Conservation (phyloP, 2,113 vertebrate species). For the Equus quagga region DNA sequence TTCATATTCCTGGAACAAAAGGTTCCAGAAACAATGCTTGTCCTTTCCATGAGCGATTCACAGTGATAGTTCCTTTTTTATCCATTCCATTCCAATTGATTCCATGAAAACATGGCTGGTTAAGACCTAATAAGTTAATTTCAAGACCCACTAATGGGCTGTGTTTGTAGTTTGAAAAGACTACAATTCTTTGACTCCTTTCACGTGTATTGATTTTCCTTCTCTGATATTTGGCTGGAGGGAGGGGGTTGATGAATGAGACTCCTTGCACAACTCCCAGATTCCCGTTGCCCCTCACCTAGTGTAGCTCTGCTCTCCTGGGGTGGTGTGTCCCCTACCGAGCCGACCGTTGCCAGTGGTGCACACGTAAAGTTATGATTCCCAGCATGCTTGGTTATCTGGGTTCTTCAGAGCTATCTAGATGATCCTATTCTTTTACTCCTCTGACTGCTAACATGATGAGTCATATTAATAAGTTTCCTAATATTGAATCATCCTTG, state of each 20-base stretch:
- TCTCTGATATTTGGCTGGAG: background rate
- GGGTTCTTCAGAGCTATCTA: background rate
- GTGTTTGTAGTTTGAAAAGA: background rate
- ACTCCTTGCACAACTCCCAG: background rate
- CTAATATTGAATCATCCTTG: background rate
- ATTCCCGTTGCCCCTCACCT: background rate
- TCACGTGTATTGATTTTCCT: background rate
- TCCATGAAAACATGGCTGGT: background rate
- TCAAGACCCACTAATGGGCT: background rate
- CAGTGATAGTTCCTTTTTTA: background rate
- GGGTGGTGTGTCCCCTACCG: background rate
- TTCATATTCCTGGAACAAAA: background rate
- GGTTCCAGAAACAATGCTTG: background rate
- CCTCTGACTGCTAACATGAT: background rate
- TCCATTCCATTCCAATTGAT: background rate
- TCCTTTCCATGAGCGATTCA: background rate
- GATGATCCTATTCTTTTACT: background rate
- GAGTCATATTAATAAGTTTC: conserved; percentile 30
- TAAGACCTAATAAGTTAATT: background rate
- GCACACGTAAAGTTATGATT: background rate
- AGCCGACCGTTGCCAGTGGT: background rate
- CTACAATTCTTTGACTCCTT: background rate
- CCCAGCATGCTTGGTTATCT: background rate
- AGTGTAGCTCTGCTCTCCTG: background rate
- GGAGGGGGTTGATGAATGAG: background rate